Evolutionary conservation across 2,113 vertebrate species (phyloP).

Genomic region (Macquaria ambigua): DNA sequence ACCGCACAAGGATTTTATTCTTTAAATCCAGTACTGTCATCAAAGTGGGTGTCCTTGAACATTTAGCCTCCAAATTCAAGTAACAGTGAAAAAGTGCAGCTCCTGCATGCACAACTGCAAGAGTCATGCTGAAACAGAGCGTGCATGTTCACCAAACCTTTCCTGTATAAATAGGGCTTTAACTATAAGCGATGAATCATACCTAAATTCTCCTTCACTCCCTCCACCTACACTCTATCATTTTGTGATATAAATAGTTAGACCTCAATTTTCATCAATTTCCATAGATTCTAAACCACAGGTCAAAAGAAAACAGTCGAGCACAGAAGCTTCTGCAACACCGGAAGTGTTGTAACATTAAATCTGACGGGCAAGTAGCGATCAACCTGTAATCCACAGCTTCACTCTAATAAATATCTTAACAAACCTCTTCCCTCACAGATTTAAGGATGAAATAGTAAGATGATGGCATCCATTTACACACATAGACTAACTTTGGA

Average conservation of each 20-base stretch:
- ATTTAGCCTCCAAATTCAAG: not conserved
- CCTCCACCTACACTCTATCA: conserved; percentile 37
- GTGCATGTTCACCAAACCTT: conserved; percentile 34
- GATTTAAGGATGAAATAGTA: conserved; percentile 14
- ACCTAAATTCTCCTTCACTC: conserved; percentile 20
- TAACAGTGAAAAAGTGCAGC: conserved; percentile 1
- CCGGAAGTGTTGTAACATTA: conserved; percentile 51
- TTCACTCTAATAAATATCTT: conserved; percentile 36
- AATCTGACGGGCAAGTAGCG: conserved; percentile 39
- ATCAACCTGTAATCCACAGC: conserved; percentile 29
- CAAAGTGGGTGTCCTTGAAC: conserved; percentile 34
- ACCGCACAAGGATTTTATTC: no score
- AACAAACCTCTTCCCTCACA: conserved; percentile 2
- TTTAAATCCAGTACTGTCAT: not conserved
- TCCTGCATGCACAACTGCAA: conserved; percentile 22
- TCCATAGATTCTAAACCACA: conserved; percentile 29
- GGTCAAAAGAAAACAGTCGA: conserved; percentile 33
- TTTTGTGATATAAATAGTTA: conserved; percentile 56
- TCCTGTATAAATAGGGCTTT: conserved; percentile 42
- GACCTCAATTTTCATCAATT: conserved; percentile 58
- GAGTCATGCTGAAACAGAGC: conserved; percentile 45
- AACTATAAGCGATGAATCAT: conserved; percentile 58
- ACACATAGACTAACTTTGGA: not conserved
- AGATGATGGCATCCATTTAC: conserved; percentile 7
- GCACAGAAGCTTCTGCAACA: conserved; percentile 18